Percentiles rank a stretch among this genome's conserved stretches.
These are phyloP conservation scores for Collichthys lucidus DNA, from an alignment of 2,113 vertebrate genomes.

Conservation along the genomic window DNA sequence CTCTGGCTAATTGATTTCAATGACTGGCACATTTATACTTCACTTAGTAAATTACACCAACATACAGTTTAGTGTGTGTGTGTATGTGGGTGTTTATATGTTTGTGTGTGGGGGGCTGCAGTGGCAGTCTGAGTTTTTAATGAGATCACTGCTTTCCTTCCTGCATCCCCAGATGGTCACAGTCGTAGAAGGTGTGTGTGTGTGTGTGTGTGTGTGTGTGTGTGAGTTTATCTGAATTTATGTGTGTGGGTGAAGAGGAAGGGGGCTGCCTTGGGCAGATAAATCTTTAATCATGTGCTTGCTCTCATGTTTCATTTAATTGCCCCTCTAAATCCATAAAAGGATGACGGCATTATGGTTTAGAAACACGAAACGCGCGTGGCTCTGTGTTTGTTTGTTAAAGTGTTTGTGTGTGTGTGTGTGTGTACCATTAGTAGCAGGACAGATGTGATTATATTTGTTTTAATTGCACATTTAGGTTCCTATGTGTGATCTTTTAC, in stretches of 20 bases:
- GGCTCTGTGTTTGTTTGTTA: not conserved
- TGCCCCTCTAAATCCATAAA: conserved; percentile 69
- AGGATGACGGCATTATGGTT: conserved; percentile 43
- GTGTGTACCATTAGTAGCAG: not conserved
- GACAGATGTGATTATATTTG: conserved; percentile 16
- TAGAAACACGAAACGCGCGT: not conserved
- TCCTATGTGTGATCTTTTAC: not conserved
- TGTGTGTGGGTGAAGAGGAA: conserved; percentile 34
- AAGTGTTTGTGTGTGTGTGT: conserved; percentile 10
- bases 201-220: conserved; percentile 10
- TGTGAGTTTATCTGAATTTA: conserved; percentile 2
- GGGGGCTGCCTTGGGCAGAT: conserved; percentile 52
- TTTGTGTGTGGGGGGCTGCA: not conserved
- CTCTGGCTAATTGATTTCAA: conserved; percentile 72
- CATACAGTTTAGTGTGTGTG: conserved; percentile 23
- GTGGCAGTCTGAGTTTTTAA: conserved; percentile 66
- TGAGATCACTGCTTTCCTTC: conserved; percentile 70
- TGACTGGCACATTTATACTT: conserved; percentile 66
- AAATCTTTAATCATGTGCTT: conserved; percentile 79
- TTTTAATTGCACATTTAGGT: conserved; percentile 10
- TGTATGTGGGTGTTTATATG: not conserved
- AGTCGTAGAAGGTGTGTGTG: conserved; percentile 18
- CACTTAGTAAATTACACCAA: conserved; percentile 67
- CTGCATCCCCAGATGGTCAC: conserved; percentile 57
- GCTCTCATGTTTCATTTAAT: conserved; percentile 78